Evolutionary conservation across 2,797 vertebrate species (phyloP), one percentile per base, ranked within the genome.

Genomic region (Remorina albescens): DNA sequence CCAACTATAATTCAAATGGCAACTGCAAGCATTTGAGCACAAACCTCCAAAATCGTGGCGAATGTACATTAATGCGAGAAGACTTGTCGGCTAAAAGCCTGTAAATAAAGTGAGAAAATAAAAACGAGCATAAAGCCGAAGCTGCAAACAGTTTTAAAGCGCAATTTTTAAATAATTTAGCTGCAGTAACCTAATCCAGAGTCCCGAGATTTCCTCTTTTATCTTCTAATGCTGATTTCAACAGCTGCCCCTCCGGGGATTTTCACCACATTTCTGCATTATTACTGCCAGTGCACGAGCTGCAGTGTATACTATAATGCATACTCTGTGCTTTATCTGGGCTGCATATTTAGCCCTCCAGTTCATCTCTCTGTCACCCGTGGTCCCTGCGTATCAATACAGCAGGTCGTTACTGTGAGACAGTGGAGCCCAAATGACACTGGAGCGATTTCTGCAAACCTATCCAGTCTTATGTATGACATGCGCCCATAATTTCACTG

Each of bases 401-500:
- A 26, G 37, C 15, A 3, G 8, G 7, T 8, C 8, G 30, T 58
- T 57, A 39, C 36, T 8, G 37, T 19, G 9, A 39, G 32, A 57
- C 19, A 19, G 44, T 4, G 44, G 13, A 49, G 50, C 59, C 54
- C 11, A 8, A 44, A 58, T 42, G 47, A 57, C 66, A 30, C 51
- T 5, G 21, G n/a, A 39, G 42, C 41, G 16, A 5, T 56, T 57
- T 41, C 16, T 46, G 49, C 55, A n/a, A 77, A 61, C 49, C 23
- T 30, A 18, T 50, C 19, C 41, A 16, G n/a, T 34, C 56, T 49
- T 32, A 13, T 28, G n/a, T 39, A 13, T n/a, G 46, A 62, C 51
- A 62, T 39, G 25, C 39, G 32, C 10, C 19, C 13, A 19, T 75
- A 49, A 81, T 65, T 72, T 65, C 71, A 30, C 39, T 32, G 9